These are phyloP conservation scores for Dysmachus trigonus DNA, from an alignment of 2,888 invertebrate species.

Conservation along the genomic window DNA sequence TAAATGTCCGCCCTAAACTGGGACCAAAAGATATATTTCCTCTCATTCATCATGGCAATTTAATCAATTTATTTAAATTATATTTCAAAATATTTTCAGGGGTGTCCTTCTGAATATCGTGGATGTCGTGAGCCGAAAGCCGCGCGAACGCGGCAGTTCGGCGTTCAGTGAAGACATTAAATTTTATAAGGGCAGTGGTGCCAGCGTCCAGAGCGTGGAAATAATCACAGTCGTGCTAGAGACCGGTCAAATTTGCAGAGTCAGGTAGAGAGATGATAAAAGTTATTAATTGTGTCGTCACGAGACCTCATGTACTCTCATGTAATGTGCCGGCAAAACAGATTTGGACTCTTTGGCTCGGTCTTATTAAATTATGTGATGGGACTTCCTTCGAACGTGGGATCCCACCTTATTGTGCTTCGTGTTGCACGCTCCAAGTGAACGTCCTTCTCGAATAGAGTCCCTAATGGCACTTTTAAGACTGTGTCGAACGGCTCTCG, in stretches of 20 bases:
- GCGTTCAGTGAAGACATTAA: slow-evolving; percentile 37
- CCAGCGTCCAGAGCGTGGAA: slow-evolving; percentile 37
- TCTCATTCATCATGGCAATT: neutral
- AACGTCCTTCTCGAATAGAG: neutral
- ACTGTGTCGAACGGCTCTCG: slow-evolving; percentile 7
- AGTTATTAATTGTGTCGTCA: neutral
- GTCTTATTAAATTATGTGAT: neutral
- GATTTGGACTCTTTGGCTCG: slow-evolving; percentile 3
- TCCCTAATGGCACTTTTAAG: slow-evolving; percentile 16
- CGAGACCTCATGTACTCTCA: neutral
- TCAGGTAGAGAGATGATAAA: slow-evolving; percentile 33
- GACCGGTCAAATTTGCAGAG: slow-evolving; percentile 23
- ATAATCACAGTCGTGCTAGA: slow-evolving; percentile 32
- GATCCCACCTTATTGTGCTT: neutral
- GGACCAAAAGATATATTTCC: neutral
- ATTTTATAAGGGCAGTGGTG: slow-evolving; percentile 30
- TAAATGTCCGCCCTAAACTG: no score
- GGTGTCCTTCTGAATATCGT: slow-evolving; percentile 39
- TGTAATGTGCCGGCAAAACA: neutral
- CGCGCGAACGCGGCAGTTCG: slow-evolving; percentile 36
- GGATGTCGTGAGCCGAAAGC: slow-evolving; percentile 23
- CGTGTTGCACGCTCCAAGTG: neutral
- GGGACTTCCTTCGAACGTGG: neutral
- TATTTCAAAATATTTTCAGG: slow-evolving; percentile 14
- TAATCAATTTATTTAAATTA: neutral